A percentile compares a stretch with the other conserved stretches of the same genome.
Evolutionary conservation across 2,888 invertebrate species (phyloP).

Genomic region (Calephelis perditalis): DNA sequence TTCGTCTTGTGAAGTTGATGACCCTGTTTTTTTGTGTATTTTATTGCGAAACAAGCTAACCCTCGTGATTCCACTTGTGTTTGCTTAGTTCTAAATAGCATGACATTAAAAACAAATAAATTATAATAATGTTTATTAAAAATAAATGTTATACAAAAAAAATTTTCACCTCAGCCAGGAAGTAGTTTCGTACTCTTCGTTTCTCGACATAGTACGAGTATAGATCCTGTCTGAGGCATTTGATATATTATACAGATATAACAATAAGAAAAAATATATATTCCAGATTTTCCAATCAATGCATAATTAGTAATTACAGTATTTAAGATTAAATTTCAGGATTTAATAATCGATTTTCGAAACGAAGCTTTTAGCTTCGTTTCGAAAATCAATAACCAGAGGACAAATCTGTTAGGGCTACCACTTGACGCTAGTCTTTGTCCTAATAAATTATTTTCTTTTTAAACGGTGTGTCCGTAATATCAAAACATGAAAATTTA

Average conservation of each 20-base stretch:
- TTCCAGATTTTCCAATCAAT: not conserved
- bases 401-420: not conserved
- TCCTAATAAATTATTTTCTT: too few species aligned
- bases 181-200: not conserved
- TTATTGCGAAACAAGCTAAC: not conserved
- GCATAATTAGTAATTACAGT: not conserved
- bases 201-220: too few species aligned
- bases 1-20: constrained; percentile 18
- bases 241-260: too few species aligned
- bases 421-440: not conserved
- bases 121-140: too few species aligned
- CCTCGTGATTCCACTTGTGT: not conserved
- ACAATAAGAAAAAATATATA: not conserved
- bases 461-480: too few species aligned
- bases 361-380: too few species aligned
- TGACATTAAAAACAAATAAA: too few species aligned
- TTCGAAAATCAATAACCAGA: not conserved
- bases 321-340: not conserved
- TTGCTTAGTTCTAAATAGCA: not conserved
- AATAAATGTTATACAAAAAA: too few species aligned
- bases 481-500: too few species aligned
- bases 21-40: constrained; percentile 7
- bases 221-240: too few species aligned
- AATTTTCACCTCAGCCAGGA: too few species aligned
- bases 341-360: not conserved